Conservation (phyloP, 2,797 vertebrate species). For the Coreius guichenoti region DNA sequence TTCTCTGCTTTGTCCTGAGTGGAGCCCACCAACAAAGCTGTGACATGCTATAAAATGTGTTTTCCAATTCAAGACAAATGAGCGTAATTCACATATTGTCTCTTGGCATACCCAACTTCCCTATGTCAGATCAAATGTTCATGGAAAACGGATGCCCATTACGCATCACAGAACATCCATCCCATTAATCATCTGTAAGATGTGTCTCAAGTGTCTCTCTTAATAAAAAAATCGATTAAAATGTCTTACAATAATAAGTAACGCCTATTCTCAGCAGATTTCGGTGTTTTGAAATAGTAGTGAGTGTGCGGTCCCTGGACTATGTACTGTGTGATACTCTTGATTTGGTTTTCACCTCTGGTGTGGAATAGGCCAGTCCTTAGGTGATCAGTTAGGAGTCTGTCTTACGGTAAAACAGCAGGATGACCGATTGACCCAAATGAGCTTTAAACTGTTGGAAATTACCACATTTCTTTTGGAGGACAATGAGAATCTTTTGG, state of each 20-base stretch:
- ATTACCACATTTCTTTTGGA: conserved; percentile 21
- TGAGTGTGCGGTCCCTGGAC: neutral
- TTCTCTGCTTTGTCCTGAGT: neutral
- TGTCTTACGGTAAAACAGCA: conserved; percentile 39
- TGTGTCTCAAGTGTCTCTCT: conserved; percentile 33
- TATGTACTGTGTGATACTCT: neutral
- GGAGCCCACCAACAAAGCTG: conserved; percentile 31
- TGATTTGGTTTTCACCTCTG: neutral
- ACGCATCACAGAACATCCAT: conserved; percentile 12
- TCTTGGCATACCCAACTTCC: conserved; percentile 5
- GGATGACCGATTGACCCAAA: conserved; percentile 23
- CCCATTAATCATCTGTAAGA: conserved; percentile 22
- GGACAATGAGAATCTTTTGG: neutral
- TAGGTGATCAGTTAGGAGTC: conserved; percentile 5
- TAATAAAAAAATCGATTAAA: conserved; percentile 32
- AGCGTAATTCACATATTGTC: neutral
- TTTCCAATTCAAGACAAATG: conserved; percentile 9
- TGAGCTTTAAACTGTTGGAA: conserved; percentile 36
- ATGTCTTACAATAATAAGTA: conserved; percentile 37
- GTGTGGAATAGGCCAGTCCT: neutral
- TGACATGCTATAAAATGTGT: neutral
- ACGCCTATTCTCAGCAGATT: conserved; percentile 40
- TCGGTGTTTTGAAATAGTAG: conserved; percentile 10
- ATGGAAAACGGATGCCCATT: conserved; percentile 12
- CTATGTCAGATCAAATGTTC: neutral